A percentile compares a stretch with the other conserved stretches of the same genome.
Evolutionary conservation across 2,888 invertebrate genomes (phyloP).

Genomic region (Apamea anceps): DNA sequence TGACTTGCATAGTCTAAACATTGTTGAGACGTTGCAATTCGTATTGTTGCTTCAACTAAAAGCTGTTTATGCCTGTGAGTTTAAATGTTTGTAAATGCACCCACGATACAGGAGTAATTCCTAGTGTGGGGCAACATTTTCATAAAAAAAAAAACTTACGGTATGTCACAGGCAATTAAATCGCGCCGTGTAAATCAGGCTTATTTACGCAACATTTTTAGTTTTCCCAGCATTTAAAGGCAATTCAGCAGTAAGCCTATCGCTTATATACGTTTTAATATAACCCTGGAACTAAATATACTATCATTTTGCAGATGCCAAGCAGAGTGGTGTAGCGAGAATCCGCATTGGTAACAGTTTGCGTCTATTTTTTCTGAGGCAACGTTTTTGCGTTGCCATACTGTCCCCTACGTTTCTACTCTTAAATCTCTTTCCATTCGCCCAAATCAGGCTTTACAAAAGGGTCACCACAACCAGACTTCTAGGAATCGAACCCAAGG

Average conservation of each 20-base stretch:
- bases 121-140: too few species aligned
- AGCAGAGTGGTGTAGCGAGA: not conserved
- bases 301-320: not conserved
- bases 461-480: not conserved
- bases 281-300: not conserved
- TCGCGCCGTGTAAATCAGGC: too few species aligned
- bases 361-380: not conserved
- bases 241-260: not conserved
- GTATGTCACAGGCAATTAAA: not conserved
- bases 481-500: not conserved
- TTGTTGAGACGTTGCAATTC: not conserved
- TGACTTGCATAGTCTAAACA: not conserved
- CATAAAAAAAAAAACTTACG: too few species aligned
- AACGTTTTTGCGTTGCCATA: not conserved
- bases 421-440: not conserved
- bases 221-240: not conserved
- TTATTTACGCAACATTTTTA: not conserved
- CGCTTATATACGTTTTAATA: not conserved
- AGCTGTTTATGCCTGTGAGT: too few species aligned
- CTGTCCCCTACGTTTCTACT: conserved; percentile 43
- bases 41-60: not conserved
- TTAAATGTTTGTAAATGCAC: too few species aligned
- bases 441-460: not conserved
- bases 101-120: too few species aligned
- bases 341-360: not conserved